These are phyloP conservation scores for Gadus chalcogrammus DNA, from an alignment of 2,113 vertebrate genomes.

Conservation along the genomic window DNA sequence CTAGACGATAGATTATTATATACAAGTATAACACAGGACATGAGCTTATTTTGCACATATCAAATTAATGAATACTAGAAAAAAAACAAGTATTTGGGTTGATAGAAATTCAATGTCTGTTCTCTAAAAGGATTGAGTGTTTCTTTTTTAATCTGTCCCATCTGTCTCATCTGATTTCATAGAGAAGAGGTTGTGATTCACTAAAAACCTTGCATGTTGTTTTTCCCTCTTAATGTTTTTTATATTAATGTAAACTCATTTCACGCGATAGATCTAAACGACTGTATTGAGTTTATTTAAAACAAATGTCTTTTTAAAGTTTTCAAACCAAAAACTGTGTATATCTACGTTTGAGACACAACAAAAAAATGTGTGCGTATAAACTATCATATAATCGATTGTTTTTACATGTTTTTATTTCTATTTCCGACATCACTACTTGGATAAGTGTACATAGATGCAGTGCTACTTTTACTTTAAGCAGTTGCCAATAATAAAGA, in stretches of 20 bases:
- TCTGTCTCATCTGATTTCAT: slow-evolving; percentile 40
- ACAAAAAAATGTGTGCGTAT: slow-evolving; percentile 49
- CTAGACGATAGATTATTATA: slow-evolving; percentile 1
- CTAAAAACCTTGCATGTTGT: slow-evolving; percentile 58
- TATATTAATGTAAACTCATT: slow-evolving; percentile 53
- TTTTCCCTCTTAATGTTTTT: slow-evolving; percentile 33
- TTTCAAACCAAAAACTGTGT: slow-evolving; percentile 54
- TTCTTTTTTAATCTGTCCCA: slow-evolving; percentile 9
- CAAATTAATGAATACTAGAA: slow-evolving; percentile 55
- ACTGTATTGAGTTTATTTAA: slow-evolving; percentile 49
- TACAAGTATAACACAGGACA: slow-evolving; percentile 58
- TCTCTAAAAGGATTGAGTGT: slow-evolving; percentile 10
- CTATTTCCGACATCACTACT: slow-evolving; percentile 35
- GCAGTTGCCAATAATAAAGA: slow-evolving; percentile 60
- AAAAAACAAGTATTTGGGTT: slow-evolving; percentile 12
- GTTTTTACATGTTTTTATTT: slow-evolving; percentile 45
- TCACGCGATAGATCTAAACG: slow-evolving; percentile 50
- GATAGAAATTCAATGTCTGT: background rate
- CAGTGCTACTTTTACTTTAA: slow-evolving; percentile 45
- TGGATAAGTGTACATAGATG: slow-evolving; percentile 47
- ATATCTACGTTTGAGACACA: slow-evolving; percentile 53
- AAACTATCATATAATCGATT: slow-evolving; percentile 58
- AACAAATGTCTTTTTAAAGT: slow-evolving; percentile 54
- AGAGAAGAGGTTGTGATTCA: slow-evolving; percentile 49
- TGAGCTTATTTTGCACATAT: slow-evolving; percentile 81